Conservation (phyloP, 2,797 vertebrate species). For the Petrocephalus schoutedeni region DNA sequence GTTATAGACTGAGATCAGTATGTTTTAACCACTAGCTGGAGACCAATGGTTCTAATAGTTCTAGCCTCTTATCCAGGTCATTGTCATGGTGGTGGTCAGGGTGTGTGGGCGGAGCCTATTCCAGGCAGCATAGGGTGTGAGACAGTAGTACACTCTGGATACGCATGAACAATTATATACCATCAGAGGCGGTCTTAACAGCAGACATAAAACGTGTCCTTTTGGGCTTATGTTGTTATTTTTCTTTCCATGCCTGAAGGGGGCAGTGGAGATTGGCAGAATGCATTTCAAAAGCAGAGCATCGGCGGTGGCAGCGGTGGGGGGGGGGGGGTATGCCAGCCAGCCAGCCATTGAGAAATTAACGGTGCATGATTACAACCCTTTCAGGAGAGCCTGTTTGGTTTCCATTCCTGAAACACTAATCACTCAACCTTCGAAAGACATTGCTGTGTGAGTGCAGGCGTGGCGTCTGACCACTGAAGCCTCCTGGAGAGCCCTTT, state of each 20-base stretch:
- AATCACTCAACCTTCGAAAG: slow-evolving; percentile 25
- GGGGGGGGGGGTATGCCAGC: not conserved
- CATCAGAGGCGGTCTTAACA: not conserved
- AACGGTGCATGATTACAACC: not conserved
- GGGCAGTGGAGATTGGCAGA: not conserved
- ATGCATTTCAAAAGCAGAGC: not conserved
- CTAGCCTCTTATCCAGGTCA: not conserved
- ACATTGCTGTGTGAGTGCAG: slow-evolving; percentile 7
- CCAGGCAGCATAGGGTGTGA: not conserved
- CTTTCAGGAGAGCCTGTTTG: not conserved
- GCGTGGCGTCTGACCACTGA: not conserved
- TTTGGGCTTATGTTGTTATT: not conserved
- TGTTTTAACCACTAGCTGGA: not conserved
- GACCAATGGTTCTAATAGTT: not conserved
- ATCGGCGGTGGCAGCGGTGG: not conserved
- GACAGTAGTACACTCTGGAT: not conserved
- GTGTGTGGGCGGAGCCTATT: not conserved
- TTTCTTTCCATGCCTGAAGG: not conserved
- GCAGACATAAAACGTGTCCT: not conserved
- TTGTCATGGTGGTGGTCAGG: not conserved
- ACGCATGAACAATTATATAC: not conserved
- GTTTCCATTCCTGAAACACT: slow-evolving; percentile 8
- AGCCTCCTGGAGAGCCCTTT: not conserved
- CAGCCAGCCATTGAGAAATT: not conserved
- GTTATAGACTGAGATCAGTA: not conserved